Base-by-base conservation (phyloP, 2,888 invertebrate genomes). In the Nasonia oneida region DNA sequence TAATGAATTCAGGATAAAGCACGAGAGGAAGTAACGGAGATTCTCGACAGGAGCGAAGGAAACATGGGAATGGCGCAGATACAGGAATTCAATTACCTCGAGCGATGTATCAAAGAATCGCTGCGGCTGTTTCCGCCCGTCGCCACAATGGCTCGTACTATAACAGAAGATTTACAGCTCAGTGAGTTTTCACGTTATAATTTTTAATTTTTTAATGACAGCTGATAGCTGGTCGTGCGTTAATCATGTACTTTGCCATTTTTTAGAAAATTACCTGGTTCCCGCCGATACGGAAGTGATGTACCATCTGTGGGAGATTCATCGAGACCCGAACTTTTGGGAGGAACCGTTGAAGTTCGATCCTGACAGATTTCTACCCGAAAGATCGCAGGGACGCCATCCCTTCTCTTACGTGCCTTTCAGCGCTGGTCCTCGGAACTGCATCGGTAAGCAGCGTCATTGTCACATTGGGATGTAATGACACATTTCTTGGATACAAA, bases 101-200 rank as follows among this genome's bases (percentile, higher is more conserved):
- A 96, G 89, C 95, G 95, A 89, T 96, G 96, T 88, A 95, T 96
- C 75, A 96, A 96, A 91, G 96, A 96, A 91, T 94, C 96, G 0
- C 90, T 96, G 79, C 93, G 96, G 76, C 91, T 96, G 10, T 96
- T 95, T 88, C 96, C 96, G 1, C 96, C 96, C 88, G 96, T 96
- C 6, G 95, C 96, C 39, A 94, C 96, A 89, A 94, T 96, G 89
- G 94, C 95, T 8, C 94, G 96, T 86, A 92, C 91, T 73, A 90
- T 96, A 75, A 93, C 93, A 0, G 95, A 96, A 90, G 94, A 95
- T 89, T 94, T 96, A 23, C 88, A 88, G 82, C 85, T 90, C 10
- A 89, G 90, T 90, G 80, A 61, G 39, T 18, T 39, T 18, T 53
- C 15, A 76, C 12, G 15, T 29, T 14, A 67, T 23, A 18, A 23